Base-by-base conservation (phyloP, 2,797 vertebrate species). In the Botia almorhae region DNA sequence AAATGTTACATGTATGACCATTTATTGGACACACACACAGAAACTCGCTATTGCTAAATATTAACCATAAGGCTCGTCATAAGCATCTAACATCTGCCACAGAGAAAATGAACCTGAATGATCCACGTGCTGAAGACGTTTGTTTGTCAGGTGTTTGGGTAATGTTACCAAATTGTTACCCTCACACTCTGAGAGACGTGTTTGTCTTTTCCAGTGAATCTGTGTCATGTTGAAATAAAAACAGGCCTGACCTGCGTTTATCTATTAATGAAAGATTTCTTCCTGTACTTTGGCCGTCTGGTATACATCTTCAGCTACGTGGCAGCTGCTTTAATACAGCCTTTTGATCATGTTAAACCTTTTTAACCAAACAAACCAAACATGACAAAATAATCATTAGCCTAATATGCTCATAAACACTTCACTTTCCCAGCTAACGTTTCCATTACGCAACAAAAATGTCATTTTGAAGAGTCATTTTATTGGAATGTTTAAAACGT, bases 1-100 rank as follows among this genome's bases (percentile, higher is more conserved):
- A 16, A 13, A 7, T 36, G 14, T 33, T 69, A 46, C 2, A 46
- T 11, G 43, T 46, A 46, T 10, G 48, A 58, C 29, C 4, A 58
- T 29, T 19, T 26, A 46, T 4, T 13, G 19, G 8, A 13, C 11
- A 43, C 53, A 13, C 16, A 26, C 33, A 39, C 48, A 39, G 6
- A 19, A 23, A 7, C 67, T 67, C 65, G n/a, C 33, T 12, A 16
- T 21, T 51, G 46, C 64, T 23, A 71, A 78, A 71, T 53, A 78
- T 78, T 78, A 78, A 78, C 76, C 12, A 63, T 63, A 17, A 50
- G 0, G 4, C 11, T 33, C 33, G 33, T 26, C 23, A 26, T 26
- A 26, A 26, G 23, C 23, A 26, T 26, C 23, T 26, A 26, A 26
- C 23, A 26, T 26, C 23, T 26, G 23, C 23, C 23, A 26, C 23